phyloP scores from a whole-genome alignment of 2,888 invertebrate species.

The Ernsta delagoae region DNA sequence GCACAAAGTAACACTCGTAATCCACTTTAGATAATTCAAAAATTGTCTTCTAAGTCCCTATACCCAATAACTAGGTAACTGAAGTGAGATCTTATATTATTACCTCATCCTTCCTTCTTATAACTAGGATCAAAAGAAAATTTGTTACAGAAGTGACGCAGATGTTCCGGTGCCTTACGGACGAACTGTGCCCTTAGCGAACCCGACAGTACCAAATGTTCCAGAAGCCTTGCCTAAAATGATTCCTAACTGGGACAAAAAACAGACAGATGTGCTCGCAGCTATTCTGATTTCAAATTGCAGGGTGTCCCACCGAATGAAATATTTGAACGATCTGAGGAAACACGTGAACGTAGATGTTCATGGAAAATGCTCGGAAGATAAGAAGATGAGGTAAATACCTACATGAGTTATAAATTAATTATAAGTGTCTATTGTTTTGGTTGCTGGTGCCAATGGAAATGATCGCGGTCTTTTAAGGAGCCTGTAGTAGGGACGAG shows the following conservation, averaged over 20 bases:
- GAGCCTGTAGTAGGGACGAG: too few relatives aligned
- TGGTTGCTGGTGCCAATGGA: too few relatives aligned
- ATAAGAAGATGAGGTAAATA: conserved; percentile 17
- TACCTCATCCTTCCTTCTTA: too few relatives aligned
- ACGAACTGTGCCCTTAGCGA: conserved; percentile 71
- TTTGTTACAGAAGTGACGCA: conserved; percentile 82
- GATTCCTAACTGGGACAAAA: conserved; percentile 71
- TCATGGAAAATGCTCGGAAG: conserved; percentile 82
- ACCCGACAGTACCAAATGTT: background rate
- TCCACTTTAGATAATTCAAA: too few relatives aligned
- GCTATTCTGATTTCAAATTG: conserved; percentile 87
- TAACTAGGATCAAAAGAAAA: background rate
- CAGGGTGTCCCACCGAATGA: conserved; percentile 71
- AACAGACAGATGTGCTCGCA: conserved; percentile 72
- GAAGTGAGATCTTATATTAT: too few relatives aligned
- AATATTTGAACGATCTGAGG: conserved; percentile 81
- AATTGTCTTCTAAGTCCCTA: too few relatives aligned
- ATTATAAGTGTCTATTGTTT: too few relatives aligned
- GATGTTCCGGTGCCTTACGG: conserved; percentile 89
- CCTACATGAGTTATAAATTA: too few relatives aligned
- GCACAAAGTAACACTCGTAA: too few relatives aligned
- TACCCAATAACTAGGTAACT: too few relatives aligned
- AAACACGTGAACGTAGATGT: conserved; percentile 85
- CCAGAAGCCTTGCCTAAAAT: conserved; percentile 44
- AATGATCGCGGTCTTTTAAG: too few relatives aligned